Conservation (phyloP, 2,113 vertebrate species). For the Chloropsis hardwickii region DNA sequence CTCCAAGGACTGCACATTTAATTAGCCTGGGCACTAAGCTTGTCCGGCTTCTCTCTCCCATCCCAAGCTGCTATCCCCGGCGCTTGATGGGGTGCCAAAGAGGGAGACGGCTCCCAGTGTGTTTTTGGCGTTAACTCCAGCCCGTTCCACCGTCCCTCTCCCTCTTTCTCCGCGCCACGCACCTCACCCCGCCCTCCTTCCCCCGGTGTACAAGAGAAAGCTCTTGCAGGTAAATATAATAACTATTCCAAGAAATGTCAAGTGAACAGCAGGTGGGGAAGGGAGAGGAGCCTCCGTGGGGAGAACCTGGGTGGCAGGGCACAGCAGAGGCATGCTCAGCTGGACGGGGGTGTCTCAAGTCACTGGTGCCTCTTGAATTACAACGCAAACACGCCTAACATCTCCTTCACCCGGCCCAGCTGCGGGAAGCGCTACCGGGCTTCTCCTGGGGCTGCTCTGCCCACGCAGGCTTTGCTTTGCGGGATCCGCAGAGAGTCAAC, state of each 20-base stretch:
- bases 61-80: not conserved
- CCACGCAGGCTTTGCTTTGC: not conserved
- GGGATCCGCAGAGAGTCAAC: not conserved
- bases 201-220: not conserved
- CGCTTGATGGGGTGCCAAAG: not conserved
- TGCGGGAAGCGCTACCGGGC: not conserved
- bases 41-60: not conserved
- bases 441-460: not conserved
- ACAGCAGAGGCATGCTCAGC: not conserved
- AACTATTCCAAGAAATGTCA: not conserved
- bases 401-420: not conserved
- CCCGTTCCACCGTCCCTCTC: not conserved
- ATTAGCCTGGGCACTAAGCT: conserved; percentile 35
- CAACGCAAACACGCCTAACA: not conserved
- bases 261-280: not conserved
- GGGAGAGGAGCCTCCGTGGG: not conserved
- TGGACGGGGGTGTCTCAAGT: not conserved
- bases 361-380: not conserved
- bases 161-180: too few relatives aligned
- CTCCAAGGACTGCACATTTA: conserved; percentile 51
- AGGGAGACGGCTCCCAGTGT: not conserved
- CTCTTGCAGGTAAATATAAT: not conserved
- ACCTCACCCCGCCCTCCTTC: fast-evolving
- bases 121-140: not conserved
- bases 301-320: not conserved